Evolutionary conservation across 2,888 invertebrate genomes (phyloP), one percentile per base, ranked within the genome.

Genomic region (Synanthedon formicaeformis): DNA sequence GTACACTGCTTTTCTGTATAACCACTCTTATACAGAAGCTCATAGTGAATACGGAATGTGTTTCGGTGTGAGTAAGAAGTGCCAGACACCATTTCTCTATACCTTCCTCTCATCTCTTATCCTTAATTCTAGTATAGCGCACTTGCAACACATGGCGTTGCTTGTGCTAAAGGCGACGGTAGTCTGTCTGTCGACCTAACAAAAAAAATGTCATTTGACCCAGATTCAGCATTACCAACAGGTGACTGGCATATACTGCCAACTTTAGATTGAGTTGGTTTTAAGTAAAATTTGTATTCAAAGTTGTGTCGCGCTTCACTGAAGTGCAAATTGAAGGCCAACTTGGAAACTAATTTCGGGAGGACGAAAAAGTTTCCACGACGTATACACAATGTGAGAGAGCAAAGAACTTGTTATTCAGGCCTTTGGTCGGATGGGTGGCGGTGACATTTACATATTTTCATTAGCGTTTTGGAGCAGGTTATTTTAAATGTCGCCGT

Each of bases 261-360:
- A 76, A 77, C 64, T 77, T 77, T 69, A 67, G 73, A 76, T 78
- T 74, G 67, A 66, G 60, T 67, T 58, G 62, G 64, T 70, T 73
- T 73, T 67, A 73, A 73, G 66, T 69, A 69, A 65, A 75, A 73
- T 75, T 76, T 71, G 73, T 71, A 71, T 76, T 71, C 66, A 67
- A 70, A 73, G 65, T 74, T 73, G 65, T 63, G 61, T 66, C 60
- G 57, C 61, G 61, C 69, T 66, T 67, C 70, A 74, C 71, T 74
- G 71, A 73, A 71, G 76, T 78, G 77, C 73, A 74, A 78, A 78
- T 75, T 76, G 73, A 73, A 70, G 76, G 69, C 65, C 63, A 67
- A 71, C 69, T 73, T 66, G 54, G 58, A 60, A 75, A 73, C 68
- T 73, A 67, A 75, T 75, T 71, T 68, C 53, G 62, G 57, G 58